Evolutionary conservation across 2,113 vertebrate genomes (phyloP), one percentile per base, ranked within the genome.

Genomic region (Nothocercus julius): DNA sequence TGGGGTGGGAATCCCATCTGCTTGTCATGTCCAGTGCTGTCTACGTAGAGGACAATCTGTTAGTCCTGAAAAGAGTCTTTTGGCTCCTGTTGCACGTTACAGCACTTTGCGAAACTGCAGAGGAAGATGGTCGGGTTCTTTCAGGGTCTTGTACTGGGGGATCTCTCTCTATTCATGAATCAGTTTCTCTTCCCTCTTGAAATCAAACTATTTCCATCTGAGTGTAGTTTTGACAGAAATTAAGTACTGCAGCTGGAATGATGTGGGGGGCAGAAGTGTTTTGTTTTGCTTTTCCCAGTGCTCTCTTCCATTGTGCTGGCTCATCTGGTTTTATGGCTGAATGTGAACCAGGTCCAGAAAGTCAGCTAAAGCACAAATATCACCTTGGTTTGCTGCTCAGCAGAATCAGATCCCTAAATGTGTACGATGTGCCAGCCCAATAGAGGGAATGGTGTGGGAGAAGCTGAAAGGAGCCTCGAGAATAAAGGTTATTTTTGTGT

Each of bases 281-380:
- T 72, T 0, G 44, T 32, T 69, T 61, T 69, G 85, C 56, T 36
- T 68, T 58, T 17, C 44, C 24, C 32, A 42, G 28, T 66, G 25
- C 4, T 1, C 38, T 47, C 80, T 92, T 82, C 28, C 63, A 73
- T 64, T 90, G 40, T 90, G 34, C 32, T 90, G 44, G 53, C 49
- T 93, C 13, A 53, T 82, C 47, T 73, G 34, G 66, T 93, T 88
- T 69, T 74, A 62, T 80, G 83, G 32, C 59, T 90, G 38, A 40
- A 70, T 53, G 24, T 69, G n/a, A 95, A 77, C 32, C 28, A 87
- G 51, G 62, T 85, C 79, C 79, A 95, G 68, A 92, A 89, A 87
- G 85, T 56, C 66, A 54, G 30, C 19, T 80, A 36, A 95, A 81
- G 81, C 17, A 28, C 34, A 69, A 93, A n/a, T 95, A 85, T 36